Evolutionary conservation across 2,113 vertebrate genomes (phyloP).

Genomic region (Columba livia): DNA sequence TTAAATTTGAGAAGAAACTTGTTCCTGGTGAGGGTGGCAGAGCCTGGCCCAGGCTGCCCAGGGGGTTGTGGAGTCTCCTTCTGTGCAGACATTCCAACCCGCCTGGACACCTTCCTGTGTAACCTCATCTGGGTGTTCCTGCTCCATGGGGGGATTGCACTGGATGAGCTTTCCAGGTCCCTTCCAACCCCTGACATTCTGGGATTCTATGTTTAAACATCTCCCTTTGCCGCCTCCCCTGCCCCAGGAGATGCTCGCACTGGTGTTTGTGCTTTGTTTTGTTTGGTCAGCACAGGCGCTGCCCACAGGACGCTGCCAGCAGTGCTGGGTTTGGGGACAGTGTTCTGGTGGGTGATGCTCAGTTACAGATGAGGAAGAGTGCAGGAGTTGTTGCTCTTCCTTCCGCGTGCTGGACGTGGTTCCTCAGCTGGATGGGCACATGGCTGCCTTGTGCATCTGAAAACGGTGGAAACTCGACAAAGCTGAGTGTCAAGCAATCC

Average conservation of each 20-base stretch:
- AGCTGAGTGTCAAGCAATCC: not conserved
- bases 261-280: not conserved
- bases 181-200: too few species aligned
- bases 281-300: not conserved
- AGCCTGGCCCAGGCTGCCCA: too few species aligned
- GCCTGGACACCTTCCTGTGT: too few species aligned
- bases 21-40: too few species aligned
- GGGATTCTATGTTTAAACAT: too few species aligned
- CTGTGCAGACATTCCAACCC: too few species aligned
- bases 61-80: too few species aligned
- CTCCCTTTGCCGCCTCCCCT: not conserved
- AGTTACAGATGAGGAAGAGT: fast-evolving
- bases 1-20: too few species aligned
- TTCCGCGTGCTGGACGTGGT: fast-evolving
- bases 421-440: not conserved
- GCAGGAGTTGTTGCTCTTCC: not conserved
- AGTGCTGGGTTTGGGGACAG: not conserved
- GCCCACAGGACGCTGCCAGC: not conserved
- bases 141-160: too few species aligned
- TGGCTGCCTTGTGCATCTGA: fast-evolving
- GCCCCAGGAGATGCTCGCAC: fast-evolving
- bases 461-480: not conserved
- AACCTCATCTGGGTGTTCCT: too few species aligned
- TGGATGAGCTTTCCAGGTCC: too few species aligned
- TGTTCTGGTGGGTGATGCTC: not conserved